Percentiles rank a stretch among this genome's conserved stretches.
Conservation (phyloP, 2,113 vertebrate genomes). For the Indicator indicator region DNA sequence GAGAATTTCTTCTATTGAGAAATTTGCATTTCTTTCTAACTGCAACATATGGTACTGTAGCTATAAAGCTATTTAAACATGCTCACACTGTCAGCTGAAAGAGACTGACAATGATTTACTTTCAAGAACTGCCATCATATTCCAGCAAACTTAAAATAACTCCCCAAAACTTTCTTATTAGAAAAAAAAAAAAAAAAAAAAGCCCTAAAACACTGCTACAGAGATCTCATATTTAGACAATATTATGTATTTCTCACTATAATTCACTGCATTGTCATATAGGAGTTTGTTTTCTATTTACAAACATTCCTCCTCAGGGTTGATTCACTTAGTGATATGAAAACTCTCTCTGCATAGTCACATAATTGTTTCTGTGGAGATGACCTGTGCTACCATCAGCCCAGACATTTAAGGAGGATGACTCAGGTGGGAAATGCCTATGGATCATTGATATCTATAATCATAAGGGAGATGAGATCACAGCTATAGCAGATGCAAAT, state of each 20-base stretch:
- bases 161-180: not conserved
- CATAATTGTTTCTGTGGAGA: not conserved
- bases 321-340: not conserved
- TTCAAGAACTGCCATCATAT: not conserved
- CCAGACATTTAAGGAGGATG: not conserved
- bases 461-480: not conserved
- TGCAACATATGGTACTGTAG: conserved; percentile 25
- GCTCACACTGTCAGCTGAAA: not conserved
- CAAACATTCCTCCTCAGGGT: not conserved
- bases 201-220: not conserved
- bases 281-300: not conserved
- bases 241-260: not conserved
- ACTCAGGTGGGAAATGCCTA: conserved; percentile 14
- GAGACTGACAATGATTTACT: not conserved
- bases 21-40: not conserved
- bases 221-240: not conserved
- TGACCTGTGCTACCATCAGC: not conserved
- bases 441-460: not conserved
- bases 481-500: not conserved
- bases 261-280: not conserved
- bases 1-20: not conserved
- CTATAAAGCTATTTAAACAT: conserved; percentile 39
- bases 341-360: not conserved
- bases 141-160: not conserved
- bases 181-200: not conserved